Evolutionary conservation across 1,140 invertebrate species (phyloP).

Genomic region (Apis florea): DNA sequence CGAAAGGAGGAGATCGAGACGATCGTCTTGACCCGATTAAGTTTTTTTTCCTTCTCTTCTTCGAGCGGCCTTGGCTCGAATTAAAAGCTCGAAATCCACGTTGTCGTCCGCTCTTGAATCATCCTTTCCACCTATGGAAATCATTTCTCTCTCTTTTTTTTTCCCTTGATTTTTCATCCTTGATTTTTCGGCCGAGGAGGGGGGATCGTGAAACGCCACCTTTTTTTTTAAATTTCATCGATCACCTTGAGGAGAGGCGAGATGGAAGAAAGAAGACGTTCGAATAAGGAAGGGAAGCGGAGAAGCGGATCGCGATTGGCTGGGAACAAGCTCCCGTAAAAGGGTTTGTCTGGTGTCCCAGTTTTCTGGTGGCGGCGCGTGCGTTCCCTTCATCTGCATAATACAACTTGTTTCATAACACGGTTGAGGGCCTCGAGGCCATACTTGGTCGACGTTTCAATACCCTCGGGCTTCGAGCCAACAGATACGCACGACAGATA

Average conservation of each 20-base stretch:
- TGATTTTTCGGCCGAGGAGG: constrained; percentile 15
- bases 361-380: constrained; percentile 70
- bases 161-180: neutral
- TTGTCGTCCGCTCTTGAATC: neutral
- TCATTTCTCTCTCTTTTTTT: neutral
- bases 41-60: neutral
- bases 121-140: constrained; percentile 5
- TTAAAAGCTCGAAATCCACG: neutral
- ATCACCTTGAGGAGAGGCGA: constrained; percentile 31
- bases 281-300: constrained; percentile 56
- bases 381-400: constrained; percentile 18
- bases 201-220: constrained; percentile 8
- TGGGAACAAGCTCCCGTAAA: constrained; percentile 70
- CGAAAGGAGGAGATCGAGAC: no score
- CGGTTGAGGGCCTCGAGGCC: no score
- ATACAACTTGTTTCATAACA: neutral
- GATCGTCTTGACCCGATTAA: constrained; percentile 8
- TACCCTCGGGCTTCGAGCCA: no score
- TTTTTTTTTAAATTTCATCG: constrained; percentile 28
- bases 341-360: constrained; percentile 72
- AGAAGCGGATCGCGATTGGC: constrained; percentile 56
- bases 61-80: constrained; percentile 2
- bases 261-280: constrained; percentile 2
- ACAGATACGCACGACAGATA: neutral
- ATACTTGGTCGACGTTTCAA: neutral